Evolutionary conservation across 37 sponge, comb jelly and placozoan genomes (phyloP).

Genomic region (Diacarnus erythraeanus): DNA sequence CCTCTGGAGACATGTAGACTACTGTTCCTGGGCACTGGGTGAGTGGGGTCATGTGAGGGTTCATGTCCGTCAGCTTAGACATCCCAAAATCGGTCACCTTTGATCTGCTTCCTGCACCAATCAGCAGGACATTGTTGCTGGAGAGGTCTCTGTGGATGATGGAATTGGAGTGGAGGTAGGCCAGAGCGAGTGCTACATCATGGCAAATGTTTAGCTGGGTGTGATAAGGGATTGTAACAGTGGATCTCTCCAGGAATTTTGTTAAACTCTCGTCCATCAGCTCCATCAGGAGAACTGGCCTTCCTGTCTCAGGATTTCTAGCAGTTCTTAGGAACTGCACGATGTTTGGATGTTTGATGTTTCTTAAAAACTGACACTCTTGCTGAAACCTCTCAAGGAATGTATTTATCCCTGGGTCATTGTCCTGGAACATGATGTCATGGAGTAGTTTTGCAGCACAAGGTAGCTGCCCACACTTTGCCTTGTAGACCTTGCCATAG

Average conservation of each 20-base stretch:
- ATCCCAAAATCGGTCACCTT: slow-evolving; percentile 42
- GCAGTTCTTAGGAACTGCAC: background rate
- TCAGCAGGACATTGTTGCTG: slow-evolving; percentile 13
- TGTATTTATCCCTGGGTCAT: background rate
- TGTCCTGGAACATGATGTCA: background rate
- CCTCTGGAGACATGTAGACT: slow-evolving; percentile 49
- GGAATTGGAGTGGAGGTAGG: slow-evolving; percentile 7
- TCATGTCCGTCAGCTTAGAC: slow-evolving; percentile 9
- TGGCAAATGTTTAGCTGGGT: background rate
- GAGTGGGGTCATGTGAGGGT: background rate
- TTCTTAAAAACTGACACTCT: background rate
- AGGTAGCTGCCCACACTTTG: slow-evolving; percentile 6
- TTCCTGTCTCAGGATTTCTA: background rate
- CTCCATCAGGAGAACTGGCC: slow-evolving; percentile 9
- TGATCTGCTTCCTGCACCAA: slow-evolving; percentile 5
- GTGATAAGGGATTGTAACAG: background rate
- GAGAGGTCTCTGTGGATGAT: slow-evolving; percentile 2
- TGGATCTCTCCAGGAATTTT: background rate
- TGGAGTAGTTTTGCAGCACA: slow-evolving; percentile 7
- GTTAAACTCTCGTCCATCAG: background rate
- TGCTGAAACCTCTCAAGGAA: background rate
- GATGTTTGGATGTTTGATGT: slow-evolving; percentile 5
- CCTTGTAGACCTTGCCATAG: slow-evolving; percentile 13
- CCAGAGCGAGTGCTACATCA: background rate
- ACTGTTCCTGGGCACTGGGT: background rate